These are phyloP conservation scores for Protobothrops mucrosquamatus DNA, from an alignment of 2,113 vertebrate species.

Conservation along the genomic window DNA sequence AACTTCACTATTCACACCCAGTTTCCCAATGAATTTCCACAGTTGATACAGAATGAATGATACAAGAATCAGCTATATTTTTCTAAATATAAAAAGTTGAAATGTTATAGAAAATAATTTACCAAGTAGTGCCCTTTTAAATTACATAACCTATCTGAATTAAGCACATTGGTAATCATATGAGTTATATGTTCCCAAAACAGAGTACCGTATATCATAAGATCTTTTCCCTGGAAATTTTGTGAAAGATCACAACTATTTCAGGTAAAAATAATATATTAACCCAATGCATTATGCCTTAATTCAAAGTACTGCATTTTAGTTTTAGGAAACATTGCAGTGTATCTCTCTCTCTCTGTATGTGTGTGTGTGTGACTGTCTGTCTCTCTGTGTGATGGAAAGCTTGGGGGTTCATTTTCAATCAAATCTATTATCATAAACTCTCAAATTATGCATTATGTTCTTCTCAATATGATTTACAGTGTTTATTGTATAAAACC, in stretches of 20 bases:
- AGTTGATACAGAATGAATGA: not conserved
- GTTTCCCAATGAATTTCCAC: not conserved
- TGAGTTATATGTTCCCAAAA: not conserved
- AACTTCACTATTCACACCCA: not conserved
- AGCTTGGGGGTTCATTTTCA: not conserved
- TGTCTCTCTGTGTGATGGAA: not conserved
- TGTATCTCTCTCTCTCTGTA: not conserved
- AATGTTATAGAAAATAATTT: not conserved
- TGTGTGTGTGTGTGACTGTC: no score
- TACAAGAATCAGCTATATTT: not conserved
- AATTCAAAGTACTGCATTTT: conserved; percentile 5
- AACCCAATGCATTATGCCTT: not conserved
- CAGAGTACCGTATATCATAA: not conserved
- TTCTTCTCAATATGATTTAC: not conserved
- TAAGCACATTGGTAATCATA: not conserved
- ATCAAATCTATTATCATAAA: not conserved
- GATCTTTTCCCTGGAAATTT: not conserved
- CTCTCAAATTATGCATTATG: not conserved
- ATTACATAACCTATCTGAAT: not conserved
- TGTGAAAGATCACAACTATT: conserved; percentile 5
- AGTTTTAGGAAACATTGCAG: not conserved
- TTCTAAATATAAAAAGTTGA: not conserved
- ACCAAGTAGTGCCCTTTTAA: not conserved
- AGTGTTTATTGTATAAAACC: not conserved
- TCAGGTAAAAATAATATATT: not conserved